phyloP scores from a whole-genome alignment of 2,888 invertebrate genomes.

The Dione juno region DNA sequence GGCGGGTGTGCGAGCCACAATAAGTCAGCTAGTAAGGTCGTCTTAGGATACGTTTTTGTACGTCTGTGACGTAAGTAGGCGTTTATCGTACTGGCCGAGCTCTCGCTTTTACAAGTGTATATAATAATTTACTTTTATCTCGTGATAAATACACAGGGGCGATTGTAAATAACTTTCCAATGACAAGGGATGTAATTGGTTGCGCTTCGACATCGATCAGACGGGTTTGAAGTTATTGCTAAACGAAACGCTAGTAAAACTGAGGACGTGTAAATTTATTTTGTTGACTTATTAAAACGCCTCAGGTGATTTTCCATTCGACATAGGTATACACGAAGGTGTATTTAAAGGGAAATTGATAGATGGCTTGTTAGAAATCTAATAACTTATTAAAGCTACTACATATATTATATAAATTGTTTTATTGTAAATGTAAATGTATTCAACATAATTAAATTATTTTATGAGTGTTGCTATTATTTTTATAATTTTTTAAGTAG shows the following conservation, averaged over 20 bases:
- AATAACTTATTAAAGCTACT: background rate
- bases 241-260: slow-evolving; percentile 54
- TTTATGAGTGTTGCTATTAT: no score
- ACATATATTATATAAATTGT: no score
- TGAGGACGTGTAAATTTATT: slow-evolving; percentile 39
- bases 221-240: slow-evolving; percentile 54
- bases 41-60: slow-evolving; percentile 40
- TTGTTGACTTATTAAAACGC: slow-evolving; percentile 37
- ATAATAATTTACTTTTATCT: slow-evolving; percentile 63
- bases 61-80: slow-evolving; percentile 37
- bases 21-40: slow-evolving; percentile 33
- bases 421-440: no score
- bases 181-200: slow-evolving; percentile 74
- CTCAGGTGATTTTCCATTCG: slow-evolving; percentile 18
- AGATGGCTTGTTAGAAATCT: background rate
- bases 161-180: slow-evolving; percentile 70
- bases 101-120: slow-evolving; percentile 51
- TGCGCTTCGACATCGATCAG: slow-evolving; percentile 65
- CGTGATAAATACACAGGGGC: slow-evolving; percentile 66
- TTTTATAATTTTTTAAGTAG: no score
- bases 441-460: no score
- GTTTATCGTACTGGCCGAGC: slow-evolving; percentile 34
- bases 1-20: slow-evolving; percentile 21
- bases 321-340: background rate
- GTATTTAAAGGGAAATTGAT: background rate